These are phyloP conservation scores for Leucoptera coffeella DNA, from an alignment of 2,888 invertebrate genomes.

Conservation along the genomic window DNA sequence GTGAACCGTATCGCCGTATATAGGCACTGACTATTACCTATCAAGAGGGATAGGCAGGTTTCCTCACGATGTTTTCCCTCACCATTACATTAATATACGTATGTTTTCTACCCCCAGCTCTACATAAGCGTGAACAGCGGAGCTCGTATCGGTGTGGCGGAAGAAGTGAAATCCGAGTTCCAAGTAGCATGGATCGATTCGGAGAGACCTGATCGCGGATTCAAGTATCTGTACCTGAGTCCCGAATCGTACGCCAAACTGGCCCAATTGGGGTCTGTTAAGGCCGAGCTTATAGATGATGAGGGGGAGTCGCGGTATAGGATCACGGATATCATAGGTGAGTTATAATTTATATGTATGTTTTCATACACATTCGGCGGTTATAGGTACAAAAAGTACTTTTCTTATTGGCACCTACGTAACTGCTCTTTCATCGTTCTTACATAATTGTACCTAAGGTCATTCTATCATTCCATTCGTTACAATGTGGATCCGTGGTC, in stretches of 20 bases:
- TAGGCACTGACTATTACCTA: too few relatives aligned
- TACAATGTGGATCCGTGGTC: too few relatives aligned
- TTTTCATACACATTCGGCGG: too few relatives aligned
- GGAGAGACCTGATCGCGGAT: slow-evolving; percentile 83
- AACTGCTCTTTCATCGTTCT: too few relatives aligned
- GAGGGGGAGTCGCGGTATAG: slow-evolving; percentile 88
- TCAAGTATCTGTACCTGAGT: slow-evolving; percentile 90
- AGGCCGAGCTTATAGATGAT: slow-evolving; percentile 87
- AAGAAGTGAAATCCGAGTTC: slow-evolving; percentile 90
- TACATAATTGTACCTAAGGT: too few relatives aligned
- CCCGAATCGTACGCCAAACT: slow-evolving; percentile 85
- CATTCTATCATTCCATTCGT: too few relatives aligned
- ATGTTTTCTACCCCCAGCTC: slow-evolving; percentile 31
- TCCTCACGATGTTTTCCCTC: too few relatives aligned
- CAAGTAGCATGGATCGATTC: slow-evolving; percentile 89
- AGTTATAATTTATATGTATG: slow-evolving; percentile 9
- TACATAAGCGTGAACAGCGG: slow-evolving; percentile 97
- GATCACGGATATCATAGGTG: slow-evolving; percentile 90
- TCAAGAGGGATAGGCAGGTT: too few relatives aligned
- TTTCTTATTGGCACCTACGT: too few relatives aligned
- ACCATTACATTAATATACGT: not conserved
- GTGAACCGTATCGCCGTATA: too few relatives aligned
- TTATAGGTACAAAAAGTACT: too few relatives aligned
- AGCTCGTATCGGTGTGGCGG: slow-evolving; percentile 94
- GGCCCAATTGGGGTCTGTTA: slow-evolving; percentile 73